Evolutionary conservation across 2,797 vertebrate species (phyloP).

Genomic region (Selene dorsalis): DNA sequence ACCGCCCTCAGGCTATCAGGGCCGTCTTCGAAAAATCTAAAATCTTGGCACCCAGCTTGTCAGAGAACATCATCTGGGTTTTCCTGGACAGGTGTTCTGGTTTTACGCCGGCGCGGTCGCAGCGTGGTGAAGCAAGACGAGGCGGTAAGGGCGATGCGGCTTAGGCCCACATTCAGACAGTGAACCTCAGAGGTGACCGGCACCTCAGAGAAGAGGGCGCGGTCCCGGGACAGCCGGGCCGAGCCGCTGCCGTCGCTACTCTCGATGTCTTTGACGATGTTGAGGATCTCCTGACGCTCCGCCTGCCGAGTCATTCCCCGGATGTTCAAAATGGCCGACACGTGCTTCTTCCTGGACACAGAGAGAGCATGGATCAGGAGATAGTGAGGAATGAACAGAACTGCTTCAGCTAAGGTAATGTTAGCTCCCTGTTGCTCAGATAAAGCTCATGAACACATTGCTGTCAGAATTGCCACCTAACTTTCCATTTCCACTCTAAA

Average conservation of each 20-base stretch:
- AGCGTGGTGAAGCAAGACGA: conserved; percentile 79
- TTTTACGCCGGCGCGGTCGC: conserved; percentile 66
- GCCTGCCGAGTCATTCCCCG: conserved; percentile 85
- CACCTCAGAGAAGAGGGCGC: conserved; percentile 88
- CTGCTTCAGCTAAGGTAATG: too few species aligned
- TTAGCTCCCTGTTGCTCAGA: too few species aligned
- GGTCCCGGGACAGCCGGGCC: conserved; percentile 72
- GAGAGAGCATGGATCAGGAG: neutral
- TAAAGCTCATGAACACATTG: too few species aligned
- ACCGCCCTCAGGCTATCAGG: neutral
- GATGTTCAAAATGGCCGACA: conserved; percentile 90
- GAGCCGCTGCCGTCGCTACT: conserved; percentile 61
- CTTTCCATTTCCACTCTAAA: too few species aligned
- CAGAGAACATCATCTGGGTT: conserved; percentile 75
- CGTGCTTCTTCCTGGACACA: conserved; percentile 86
- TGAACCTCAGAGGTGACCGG: conserved; percentile 86
- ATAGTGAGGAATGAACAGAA: neutral
- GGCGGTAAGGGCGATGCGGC: conserved; percentile 83
- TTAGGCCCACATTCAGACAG: conserved; percentile 85
- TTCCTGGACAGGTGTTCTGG: conserved; percentile 60
- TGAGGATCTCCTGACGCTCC: conserved; percentile 90
- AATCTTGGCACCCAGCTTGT: neutral
- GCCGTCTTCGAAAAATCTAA: neutral
- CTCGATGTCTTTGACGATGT: conserved; percentile 89
- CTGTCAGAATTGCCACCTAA: too few species aligned